Evolutionary conservation across 2,113 vertebrate genomes (phyloP).

Genomic region (Chloebia gouldiae): DNA sequence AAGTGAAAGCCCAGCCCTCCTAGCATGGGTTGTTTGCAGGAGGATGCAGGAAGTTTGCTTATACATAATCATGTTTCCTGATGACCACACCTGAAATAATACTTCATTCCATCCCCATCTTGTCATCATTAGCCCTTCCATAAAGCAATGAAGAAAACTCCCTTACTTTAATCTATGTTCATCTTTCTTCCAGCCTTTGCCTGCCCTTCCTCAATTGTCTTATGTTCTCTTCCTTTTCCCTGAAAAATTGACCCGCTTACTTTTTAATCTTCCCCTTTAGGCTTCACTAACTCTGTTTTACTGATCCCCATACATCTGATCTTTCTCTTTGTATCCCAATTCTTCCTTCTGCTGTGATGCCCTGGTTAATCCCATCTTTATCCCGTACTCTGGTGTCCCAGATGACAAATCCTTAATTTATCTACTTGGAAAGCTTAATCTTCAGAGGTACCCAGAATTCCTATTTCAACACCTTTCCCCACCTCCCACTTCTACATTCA

Average conservation of each 20-base stretch:
- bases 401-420: slow-evolving; percentile 7
- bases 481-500: not conserved
- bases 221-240: not conserved
- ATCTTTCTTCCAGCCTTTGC: not conserved
- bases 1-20: not conserved
- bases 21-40: not conserved
- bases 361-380: slow-evolving; percentile 15
- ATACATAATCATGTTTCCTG: not conserved
- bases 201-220: not conserved
- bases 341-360: not conserved
- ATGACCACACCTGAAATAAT: not conserved
- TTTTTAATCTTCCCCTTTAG: not conserved
- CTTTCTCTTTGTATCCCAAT: not conserved
- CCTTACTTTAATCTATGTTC: not conserved
- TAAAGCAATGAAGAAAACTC: not conserved
- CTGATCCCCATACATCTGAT: not conserved
- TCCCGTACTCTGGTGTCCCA: not conserved
- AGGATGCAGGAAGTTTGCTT: not conserved
- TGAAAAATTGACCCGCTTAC: not conserved
- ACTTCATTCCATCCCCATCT: not conserved
- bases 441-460: not conserved
- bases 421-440: not conserved
- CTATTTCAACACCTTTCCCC: not conserved
- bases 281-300: slow-evolving; percentile 6
- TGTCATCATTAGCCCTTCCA: not conserved